Conservation (phyloP, 35 echinoderm and acorn worm genomes). For the Apostichopus parvimensis region DNA sequence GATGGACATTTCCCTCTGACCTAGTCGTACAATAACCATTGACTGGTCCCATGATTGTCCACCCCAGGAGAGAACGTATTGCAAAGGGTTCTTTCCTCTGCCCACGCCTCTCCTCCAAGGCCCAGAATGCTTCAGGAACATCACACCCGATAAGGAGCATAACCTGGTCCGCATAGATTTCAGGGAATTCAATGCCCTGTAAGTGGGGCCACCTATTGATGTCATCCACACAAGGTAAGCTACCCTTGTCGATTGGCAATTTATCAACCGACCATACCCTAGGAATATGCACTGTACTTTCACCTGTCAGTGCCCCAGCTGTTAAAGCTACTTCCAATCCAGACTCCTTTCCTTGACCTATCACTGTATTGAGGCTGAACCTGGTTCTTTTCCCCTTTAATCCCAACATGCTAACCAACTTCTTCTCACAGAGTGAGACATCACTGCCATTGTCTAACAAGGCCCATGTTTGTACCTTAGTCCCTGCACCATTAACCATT, state of each 20-base stretch:
- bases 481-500: background rate
- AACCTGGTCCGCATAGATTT: conserved; percentile 8
- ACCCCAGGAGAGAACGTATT: too few relatives aligned
- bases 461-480: conserved; percentile 13
- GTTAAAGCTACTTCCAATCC: background rate
- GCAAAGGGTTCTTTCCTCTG: too few relatives aligned
- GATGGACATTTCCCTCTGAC: too few relatives aligned
- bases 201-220: background rate
- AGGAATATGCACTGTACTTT: conserved; percentile 31
- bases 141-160: conserved; percentile 3
- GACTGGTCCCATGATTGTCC: too few relatives aligned
- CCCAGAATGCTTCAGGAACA: too few relatives aligned
- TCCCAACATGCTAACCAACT: conserved; percentile 12
- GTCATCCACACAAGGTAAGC: background rate
- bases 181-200: conserved; percentile 10
- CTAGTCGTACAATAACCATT: too few relatives aligned
- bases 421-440: conserved; percentile 29
- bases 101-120: too few relatives aligned
- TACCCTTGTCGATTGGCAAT: conserved; percentile 25
- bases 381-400: conserved; percentile 4
- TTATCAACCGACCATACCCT: conserved; percentile 51
- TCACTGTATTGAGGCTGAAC: conserved; percentile 14
- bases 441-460: conserved; percentile 13
- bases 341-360: background rate
- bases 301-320: background rate